A percentile compares a stretch with the other conserved stretches of the same genome.
Evolutionary conservation across 2,113 vertebrate genomes (phyloP).

Genomic region (Labeo catla): DNA sequence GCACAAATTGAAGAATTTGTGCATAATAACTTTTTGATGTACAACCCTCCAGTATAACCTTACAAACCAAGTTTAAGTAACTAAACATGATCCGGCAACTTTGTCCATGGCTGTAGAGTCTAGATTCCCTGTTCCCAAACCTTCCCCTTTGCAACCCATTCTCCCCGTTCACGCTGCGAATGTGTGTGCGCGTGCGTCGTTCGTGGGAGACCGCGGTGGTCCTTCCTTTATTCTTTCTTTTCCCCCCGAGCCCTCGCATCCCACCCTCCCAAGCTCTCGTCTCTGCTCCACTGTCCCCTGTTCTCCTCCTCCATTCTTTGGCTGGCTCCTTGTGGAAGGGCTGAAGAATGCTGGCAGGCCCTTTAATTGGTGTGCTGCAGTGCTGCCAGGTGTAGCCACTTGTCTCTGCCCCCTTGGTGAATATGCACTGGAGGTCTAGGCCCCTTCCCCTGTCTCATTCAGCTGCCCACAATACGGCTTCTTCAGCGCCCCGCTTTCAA

Average conservation of each 20-base stretch:
- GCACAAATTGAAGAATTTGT: background rate
- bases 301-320: conserved; percentile 55
- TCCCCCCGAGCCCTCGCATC: conserved; percentile 39
- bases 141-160: conserved; percentile 46
- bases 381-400: conserved; percentile 81
- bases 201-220: conserved; percentile 58
- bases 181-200: conserved; percentile 34
- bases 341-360: conserved; percentile 69
- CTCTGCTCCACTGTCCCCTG: conserved; percentile 52
- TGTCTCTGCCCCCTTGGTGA: conserved; percentile 69
- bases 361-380: conserved; percentile 75
- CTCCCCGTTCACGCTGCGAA: conserved; percentile 22
- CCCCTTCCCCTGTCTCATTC: conserved; percentile 63
- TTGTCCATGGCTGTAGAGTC: background rate
- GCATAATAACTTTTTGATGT: background rate
- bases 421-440: conserved; percentile 63
- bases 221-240: conserved; percentile 56
- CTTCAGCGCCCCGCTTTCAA: conserved; percentile 58
- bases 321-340: conserved; percentile 59
- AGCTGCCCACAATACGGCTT: conserved; percentile 60
- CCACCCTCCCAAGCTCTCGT: conserved; percentile 57
- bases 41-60: background rate
- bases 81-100: background rate
- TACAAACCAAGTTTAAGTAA: background rate
- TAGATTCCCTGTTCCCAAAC: conserved; percentile 37